These are phyloP conservation scores for Anableps anableps DNA, from an alignment of 2,797 vertebrate species.

Conservation along the genomic window DNA sequence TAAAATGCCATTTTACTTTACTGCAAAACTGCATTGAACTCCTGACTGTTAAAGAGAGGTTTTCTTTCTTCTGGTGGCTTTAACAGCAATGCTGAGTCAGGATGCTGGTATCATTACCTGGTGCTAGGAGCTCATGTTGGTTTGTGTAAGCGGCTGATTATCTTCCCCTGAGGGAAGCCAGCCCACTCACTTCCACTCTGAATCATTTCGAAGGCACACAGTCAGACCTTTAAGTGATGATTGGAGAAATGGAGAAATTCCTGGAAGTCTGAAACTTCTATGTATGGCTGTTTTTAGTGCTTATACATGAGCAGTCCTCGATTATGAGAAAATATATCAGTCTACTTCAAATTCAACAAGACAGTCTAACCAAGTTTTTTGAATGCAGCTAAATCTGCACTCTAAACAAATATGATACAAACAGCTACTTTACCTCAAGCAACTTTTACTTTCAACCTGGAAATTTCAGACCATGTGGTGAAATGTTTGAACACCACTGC, in stretches of 20 bases:
- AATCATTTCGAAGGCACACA: conserved; percentile 34
- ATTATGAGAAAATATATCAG: conserved; percentile 13
- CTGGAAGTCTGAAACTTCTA: conserved; percentile 50
- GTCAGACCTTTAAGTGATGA: conserved; percentile 38
- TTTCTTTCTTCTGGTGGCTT: conserved; percentile 16
- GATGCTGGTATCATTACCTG: conserved; percentile 15
- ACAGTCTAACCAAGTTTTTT: neutral
- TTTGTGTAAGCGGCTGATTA: conserved; percentile 36
- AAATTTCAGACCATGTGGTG: neutral
- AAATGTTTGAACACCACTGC: neutral
- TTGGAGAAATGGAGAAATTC: conserved; percentile 53
- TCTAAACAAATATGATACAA: neutral
- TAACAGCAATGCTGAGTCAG: conserved; percentile 12
- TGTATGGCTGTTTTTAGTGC: conserved; percentile 24
- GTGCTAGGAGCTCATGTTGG: conserved; percentile 13
- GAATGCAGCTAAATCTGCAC: neutral
- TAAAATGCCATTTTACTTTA: neutral
- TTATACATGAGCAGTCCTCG: neutral
- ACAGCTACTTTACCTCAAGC: no score
- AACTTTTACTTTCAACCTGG: neutral
- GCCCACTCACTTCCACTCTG: conserved; percentile 40
- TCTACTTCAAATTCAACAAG: conserved; percentile 10
- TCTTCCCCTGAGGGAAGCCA: conserved; percentile 34
- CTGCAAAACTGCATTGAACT: neutral
- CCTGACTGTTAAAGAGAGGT: neutral